A percentile compares a stretch with the other conserved stretches of the same genome.
Evolutionary conservation across 2,113 vertebrate genomes (phyloP).

Genomic region (Antigone vipio): DNA sequence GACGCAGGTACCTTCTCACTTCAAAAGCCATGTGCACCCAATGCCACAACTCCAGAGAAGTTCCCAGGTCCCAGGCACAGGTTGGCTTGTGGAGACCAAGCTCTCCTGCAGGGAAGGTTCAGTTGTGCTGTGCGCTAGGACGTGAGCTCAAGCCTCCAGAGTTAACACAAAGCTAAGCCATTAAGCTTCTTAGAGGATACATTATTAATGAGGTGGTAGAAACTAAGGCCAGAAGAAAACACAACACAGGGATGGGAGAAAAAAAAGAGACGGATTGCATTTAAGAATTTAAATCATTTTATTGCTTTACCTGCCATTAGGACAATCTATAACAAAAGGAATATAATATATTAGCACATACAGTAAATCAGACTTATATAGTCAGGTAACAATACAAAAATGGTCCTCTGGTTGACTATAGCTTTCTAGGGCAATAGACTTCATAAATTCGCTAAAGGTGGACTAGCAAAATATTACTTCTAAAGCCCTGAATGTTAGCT

Average conservation of each 20-base stretch:
- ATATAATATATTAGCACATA: conserved; percentile 89
- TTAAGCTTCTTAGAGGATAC: background rate
- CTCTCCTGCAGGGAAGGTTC: background rate
- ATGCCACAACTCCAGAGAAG: background rate
- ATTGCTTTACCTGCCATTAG: conserved; percentile 97
- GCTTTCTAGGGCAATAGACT: conserved; percentile 76
- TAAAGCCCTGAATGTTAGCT: conserved; percentile 79
- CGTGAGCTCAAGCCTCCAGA: background rate
- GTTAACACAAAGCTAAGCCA: background rate
- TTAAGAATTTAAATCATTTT: conserved; percentile 89
- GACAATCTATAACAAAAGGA: conserved; percentile 97
- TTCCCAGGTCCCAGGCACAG: background rate
- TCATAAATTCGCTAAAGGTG: conserved; percentile 73
- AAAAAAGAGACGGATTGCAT: conserved; percentile 59
- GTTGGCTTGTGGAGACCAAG: background rate
- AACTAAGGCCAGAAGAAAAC: background rate
- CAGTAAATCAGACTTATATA: conserved; percentile 88
- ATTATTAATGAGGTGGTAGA: no score
- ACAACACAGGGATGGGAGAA: background rate
- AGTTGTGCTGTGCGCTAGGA: background rate
- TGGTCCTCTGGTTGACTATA: conserved; percentile 88
- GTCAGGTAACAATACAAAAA: conserved; percentile 89
- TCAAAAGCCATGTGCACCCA: background rate
- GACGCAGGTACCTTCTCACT: background rate
- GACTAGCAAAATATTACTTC: conserved; percentile 75